Percentiles rank a stretch among this genome's conserved stretches.
These are phyloP conservation scores for Ploceus nigricollis DNA, from an alignment of 2,113 vertebrate species.

Conservation along the genomic window DNA sequence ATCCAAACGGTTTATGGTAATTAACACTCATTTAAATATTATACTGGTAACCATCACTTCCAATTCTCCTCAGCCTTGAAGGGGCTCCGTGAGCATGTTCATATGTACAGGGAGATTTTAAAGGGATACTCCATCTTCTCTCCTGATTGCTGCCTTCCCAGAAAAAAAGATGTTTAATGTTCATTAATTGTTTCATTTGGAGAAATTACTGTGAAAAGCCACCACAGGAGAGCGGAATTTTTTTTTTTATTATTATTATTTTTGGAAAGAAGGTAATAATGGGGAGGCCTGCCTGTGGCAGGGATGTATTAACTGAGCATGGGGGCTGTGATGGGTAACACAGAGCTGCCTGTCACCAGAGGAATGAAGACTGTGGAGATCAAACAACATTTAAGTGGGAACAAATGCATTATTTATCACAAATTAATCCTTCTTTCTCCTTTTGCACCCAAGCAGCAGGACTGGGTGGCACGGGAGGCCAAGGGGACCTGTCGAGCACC, in stretches of 20 bases:
- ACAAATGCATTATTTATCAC: slow-evolving; percentile 63
- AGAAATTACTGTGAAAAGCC: slow-evolving; percentile 37
- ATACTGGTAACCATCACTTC: slow-evolving; percentile 33
- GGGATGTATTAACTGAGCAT: not conserved
- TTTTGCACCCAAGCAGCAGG: not conserved
- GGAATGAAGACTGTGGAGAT: slow-evolving; percentile 27
- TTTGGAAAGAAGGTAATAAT: not conserved
- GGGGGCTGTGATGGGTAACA: slow-evolving; percentile 35
- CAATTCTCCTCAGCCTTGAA: slow-evolving; percentile 42
- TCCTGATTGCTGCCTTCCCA: not conserved
- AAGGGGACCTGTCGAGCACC: not conserved
- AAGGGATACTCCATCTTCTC: not conserved
- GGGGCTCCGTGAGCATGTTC: not conserved
- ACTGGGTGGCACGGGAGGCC: not conserved
- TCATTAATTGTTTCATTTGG: slow-evolving; percentile 51
- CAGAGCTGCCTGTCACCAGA: slow-evolving; percentile 36
- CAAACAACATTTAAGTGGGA: slow-evolving; percentile 26
- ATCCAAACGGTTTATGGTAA: slow-evolving; percentile 40
- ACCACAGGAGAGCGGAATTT: not conserved
- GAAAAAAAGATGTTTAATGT: slow-evolving; percentile 12
- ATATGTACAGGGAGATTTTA: not conserved
- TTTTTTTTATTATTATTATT: not conserved
- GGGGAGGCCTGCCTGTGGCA: not conserved
- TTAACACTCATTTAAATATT: slow-evolving; percentile 56
- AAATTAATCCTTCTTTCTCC: slow-evolving; percentile 21